Evolutionary conservation across 1,140 invertebrate genomes (phyloP), one percentile per base, ranked within the genome.

Genomic region (Mylabris phalerata): DNA sequence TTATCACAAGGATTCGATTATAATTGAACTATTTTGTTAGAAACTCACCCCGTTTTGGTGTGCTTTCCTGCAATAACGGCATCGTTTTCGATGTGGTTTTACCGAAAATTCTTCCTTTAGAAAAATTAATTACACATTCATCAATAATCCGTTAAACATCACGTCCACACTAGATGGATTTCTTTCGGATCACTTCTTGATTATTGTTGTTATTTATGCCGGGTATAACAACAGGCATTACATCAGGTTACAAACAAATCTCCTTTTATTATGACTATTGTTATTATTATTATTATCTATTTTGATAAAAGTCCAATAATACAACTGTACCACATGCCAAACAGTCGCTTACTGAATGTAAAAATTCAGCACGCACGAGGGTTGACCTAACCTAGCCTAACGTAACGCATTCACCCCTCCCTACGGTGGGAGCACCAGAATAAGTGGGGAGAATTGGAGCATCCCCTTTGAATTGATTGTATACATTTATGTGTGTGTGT

Each of bases 331-430:
- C 63, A 48, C 59, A 60, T 54, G 60, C 50, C 54, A 57, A 39
- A 50, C 60, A 59, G 39, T 64, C 43, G 66, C 54, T 67, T 65
- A 68, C 63, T 65, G 61, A 70, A 63, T 59, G 57, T 63, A 62
- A 65, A 65, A 61, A 60, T 55, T 60, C 57, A 55, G 61, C 59
- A 61, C 59, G 59, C 63, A 64, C 61, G 64, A 62, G 65, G 67
- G 67, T 62, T 67, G 64, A 70, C 68, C 66, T 66, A 68, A 70
- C 68, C 66, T 67, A 68, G 60, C 59, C 59, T 63, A 70, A 65
- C 68, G 59, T 63, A 64, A 67, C 66, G 61, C 62, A 60, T 45
- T 59, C 58, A 66, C 62, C 65, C 62, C 64, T 32, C 62, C 44
- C 61, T 59, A 44, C 42, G 19, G 59, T 44, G 59, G 60, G 55